phyloP scores from a whole-genome alignment of 2,797 vertebrate genomes.

The Remorina albescens region DNA sequence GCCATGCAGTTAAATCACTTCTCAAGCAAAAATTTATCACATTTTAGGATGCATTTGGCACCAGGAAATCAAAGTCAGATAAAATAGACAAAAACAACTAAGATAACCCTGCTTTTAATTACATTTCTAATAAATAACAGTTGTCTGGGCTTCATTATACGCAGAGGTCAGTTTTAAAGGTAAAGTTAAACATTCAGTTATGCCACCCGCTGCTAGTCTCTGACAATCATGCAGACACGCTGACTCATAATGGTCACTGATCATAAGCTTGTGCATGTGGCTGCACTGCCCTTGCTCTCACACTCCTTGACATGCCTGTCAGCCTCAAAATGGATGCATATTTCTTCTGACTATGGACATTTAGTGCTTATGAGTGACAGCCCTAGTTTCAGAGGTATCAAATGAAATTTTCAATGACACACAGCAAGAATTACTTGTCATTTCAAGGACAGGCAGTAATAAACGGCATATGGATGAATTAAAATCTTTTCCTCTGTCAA shows the following conservation, averaged over 20 bases:
- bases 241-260: conserved; percentile 18
- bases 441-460: conserved; percentile 7
- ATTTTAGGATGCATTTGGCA: too few relatives aligned
- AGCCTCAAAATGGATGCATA: conserved; percentile 49
- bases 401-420: conserved; percentile 19
- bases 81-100: neutral
- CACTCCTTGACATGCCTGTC: conserved; percentile 28
- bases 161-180: conserved; percentile 5
- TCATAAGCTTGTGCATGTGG: conserved; percentile 27
- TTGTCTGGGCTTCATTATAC: neutral
- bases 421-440: conserved; percentile 25
- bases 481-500: neutral
- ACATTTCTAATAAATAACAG: neutral
- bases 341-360: conserved; percentile 41
- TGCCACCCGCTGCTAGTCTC: conserved; percentile 13
- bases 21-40: neutral
- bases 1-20: too few relatives aligned
- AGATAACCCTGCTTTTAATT: conserved; percentile 1
- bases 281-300: conserved; percentile 1
- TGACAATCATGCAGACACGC: neutral
- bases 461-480: neutral
- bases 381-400: conserved; percentile 22
- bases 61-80: neutral
- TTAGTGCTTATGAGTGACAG: conserved; percentile 50
- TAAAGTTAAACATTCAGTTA: conserved; percentile 17